Conservation (phyloP, 2,797 vertebrate species). For the Potorous gilbertii region DNA sequence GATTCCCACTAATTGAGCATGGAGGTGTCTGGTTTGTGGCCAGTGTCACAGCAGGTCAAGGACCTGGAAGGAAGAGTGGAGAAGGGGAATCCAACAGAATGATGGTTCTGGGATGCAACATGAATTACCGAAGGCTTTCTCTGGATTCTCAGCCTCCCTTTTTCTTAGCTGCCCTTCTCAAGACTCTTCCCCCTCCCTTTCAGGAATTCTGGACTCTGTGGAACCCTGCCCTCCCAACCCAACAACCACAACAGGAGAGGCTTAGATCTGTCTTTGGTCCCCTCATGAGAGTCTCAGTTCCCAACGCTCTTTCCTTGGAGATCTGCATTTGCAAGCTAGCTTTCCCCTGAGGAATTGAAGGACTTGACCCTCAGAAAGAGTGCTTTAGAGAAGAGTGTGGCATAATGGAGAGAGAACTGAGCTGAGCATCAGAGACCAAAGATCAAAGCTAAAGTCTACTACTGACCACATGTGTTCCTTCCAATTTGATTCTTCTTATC, state of each 20-base stretch:
- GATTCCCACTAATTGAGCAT: neutral
- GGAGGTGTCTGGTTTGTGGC: neutral
- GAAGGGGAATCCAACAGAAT: neutral
- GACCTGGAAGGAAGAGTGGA: no score
- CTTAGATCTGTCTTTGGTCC: neutral
- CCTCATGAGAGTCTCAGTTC: neutral
- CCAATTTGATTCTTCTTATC: neutral
- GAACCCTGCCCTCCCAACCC: neutral
- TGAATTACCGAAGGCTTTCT: neutral
- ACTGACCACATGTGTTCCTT: neutral
- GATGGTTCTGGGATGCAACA: neutral
- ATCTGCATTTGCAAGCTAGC: neutral
- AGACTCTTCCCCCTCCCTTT: neutral
- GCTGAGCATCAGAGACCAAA: neutral
- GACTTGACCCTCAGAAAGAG: neutral
- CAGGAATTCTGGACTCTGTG: neutral
- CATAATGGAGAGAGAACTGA: neutral
- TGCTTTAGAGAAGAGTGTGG: neutral
- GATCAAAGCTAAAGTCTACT: neutral
- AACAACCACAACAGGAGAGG: neutral
- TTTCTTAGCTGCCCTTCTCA: neutral
- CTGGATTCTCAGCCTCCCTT: neutral
- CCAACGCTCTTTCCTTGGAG: neutral
- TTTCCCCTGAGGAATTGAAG: neutral
- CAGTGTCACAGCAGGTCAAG: neutral